These are phyloP conservation scores for Branchipolynoe longqiensis DNA, from an alignment of 2,888 invertebrate genomes.

Conservation along the genomic window DNA sequence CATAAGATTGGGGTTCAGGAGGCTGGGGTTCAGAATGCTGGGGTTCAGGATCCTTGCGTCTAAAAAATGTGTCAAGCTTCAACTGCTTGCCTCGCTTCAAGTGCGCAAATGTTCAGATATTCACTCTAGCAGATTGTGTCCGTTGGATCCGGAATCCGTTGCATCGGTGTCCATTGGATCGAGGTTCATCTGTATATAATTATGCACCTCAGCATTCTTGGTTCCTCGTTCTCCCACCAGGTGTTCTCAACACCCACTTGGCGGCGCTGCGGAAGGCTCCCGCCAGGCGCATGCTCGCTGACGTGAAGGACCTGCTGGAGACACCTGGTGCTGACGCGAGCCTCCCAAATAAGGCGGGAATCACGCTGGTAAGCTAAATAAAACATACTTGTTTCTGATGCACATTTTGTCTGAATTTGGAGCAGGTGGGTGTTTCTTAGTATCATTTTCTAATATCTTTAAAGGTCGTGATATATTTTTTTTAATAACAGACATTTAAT, in stretches of 20 bases:
- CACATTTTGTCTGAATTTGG: not conserved
- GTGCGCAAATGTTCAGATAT: too few species aligned
- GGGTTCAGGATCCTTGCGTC: too few species aligned
- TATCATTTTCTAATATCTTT: not conserved
- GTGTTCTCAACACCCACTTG: slow-evolving; percentile 14
- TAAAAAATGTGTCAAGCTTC: too few species aligned
- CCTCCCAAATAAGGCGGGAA: slow-evolving; percentile 63
- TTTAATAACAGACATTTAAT: too few species aligned
- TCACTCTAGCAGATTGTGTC: too few species aligned
- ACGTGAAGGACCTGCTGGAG: slow-evolving; percentile 46
- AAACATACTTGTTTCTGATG: not conserved
- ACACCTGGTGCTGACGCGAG: slow-evolving; percentile 30
- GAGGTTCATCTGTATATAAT: too few species aligned
- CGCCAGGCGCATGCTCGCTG: slow-evolving; percentile 44
- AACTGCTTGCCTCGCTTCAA: too few species aligned
- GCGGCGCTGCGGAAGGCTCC: slow-evolving; percentile 22
- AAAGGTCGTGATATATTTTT: not conserved
- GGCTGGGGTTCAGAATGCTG: too few species aligned
- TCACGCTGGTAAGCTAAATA: slow-evolving; percentile 69
- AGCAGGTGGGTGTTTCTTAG: not conserved
- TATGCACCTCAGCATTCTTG: too few species aligned
- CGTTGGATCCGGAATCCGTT: too few species aligned
- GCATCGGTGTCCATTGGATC: too few species aligned
- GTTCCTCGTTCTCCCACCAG: slow-evolving; percentile 4
- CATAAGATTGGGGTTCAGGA: too few species aligned